Base-by-base conservation (phyloP, 2,888 invertebrate genomes). In the Hartigia nigra region DNA sequence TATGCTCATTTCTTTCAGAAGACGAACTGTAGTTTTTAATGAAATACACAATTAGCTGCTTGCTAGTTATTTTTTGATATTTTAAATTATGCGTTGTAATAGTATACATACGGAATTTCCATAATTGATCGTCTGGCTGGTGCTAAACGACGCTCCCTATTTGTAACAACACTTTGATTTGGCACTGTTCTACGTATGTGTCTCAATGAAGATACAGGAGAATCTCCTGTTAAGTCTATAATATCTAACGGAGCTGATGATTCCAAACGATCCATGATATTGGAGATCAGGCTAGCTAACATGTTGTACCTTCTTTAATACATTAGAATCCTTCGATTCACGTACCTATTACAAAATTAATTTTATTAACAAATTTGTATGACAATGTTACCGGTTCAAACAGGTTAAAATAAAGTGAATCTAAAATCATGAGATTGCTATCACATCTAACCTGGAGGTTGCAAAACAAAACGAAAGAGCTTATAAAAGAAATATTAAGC, bases 141-240 rank as follows among this genome's bases (percentile, higher is more conserved):
- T 14, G 23, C 0, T 23, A 23, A 23, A 23, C 23, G 23, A 23
- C 14, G 9, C 9, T 9, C 23, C 23, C 55, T 55, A 55, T 9
- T 23, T 55, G 55, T 55, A 55, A 2, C 2, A 55, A 23, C 55
- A 55, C 9, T 55, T 9, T 5, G 55, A 23, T 23, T 23, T 55
- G 55, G 55, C 55, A 55, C 9, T 23, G 9, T 23, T 55, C 55
- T 55, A 9, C 1, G 55, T 9, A 23, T 9, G 55, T 55, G 5
- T 55, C 55, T 55, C 23, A 23, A 2, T 3, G 23, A 55, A 23
- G 55, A 55, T 23, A 55, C 55, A 23, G 84, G 79, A 11, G 82
- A 82, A 31, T 87, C 87, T 72, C 82, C 39, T 1, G 87, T 87
- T 70, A 87, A 81, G 75, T 87, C 87, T 69, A 87, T 87, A 76